These are phyloP conservation scores for Cyprinodon tularosa DNA, from an alignment of 2,113 vertebrate genomes.

Conservation along the genomic window DNA sequence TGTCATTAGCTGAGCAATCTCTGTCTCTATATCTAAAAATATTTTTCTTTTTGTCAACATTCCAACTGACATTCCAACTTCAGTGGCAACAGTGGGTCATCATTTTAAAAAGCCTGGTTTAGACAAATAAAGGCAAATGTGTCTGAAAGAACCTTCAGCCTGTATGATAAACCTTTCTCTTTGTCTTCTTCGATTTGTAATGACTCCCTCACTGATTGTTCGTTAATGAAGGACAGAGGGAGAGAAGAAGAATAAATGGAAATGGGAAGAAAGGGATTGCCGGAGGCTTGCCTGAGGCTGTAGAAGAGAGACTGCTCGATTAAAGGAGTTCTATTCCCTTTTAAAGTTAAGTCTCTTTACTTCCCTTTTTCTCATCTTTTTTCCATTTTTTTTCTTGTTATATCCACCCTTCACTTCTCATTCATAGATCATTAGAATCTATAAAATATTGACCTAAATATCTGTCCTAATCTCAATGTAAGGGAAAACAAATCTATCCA, in stretches of 20 bases:
- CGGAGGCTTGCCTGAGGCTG: constrained; percentile 62
- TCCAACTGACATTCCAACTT: not conserved
- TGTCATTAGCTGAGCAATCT: too few relatives aligned
- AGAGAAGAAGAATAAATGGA: constrained; percentile 2
- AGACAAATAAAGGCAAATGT: not conserved
- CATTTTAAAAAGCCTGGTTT: not conserved
- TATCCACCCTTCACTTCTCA: constrained; percentile 11
- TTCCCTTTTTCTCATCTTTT: constrained; percentile 21
- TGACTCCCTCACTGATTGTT: constrained; percentile 38
- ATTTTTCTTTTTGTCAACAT: not conserved
- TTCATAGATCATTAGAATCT: not conserved
- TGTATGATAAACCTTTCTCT: constrained; percentile 5
- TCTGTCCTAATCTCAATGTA: not conserved
- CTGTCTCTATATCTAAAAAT: too few relatives aligned
- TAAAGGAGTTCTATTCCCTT: constrained; percentile 64
- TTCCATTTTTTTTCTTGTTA: not conserved
- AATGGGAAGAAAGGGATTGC: constrained; percentile 21
- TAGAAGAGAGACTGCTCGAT: constrained; percentile 50
- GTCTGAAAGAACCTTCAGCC: not conserved
- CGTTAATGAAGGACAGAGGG: constrained; percentile 43
- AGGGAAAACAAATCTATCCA: not conserved
- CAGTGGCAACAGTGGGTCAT: not conserved
- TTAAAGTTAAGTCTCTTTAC: constrained; percentile 43
- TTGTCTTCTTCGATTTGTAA: constrained; percentile 13
- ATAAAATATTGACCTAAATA: not conserved